These are phyloP conservation scores for Barypeithes pellucidus DNA, from an alignment of 2,888 invertebrate species.

Conservation along the genomic window DNA sequence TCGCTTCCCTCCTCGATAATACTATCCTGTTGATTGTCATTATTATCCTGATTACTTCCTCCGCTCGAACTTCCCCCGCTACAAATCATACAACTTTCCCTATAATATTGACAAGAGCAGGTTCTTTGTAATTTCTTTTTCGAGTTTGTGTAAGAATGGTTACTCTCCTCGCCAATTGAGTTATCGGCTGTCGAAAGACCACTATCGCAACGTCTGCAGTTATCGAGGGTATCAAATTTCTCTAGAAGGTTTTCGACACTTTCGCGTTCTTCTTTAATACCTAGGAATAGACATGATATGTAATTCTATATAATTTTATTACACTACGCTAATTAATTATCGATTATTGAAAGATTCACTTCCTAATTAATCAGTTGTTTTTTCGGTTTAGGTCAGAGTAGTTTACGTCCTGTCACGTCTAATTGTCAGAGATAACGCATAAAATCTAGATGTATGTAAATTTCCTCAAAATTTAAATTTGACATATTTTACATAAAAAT, in stretches of 20 bases:
- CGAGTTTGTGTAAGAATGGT: constrained; percentile 60
- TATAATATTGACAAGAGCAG: constrained; percentile 69
- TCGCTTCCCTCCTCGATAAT: constrained; percentile 69
- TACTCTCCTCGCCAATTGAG: constrained; percentile 66
- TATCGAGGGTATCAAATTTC: constrained; percentile 72
- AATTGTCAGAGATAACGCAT: too few species aligned
- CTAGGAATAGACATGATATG: constrained; percentile 19
- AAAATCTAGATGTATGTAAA: too few species aligned
- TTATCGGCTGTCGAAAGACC: constrained; percentile 71
- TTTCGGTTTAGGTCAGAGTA: too few species aligned
- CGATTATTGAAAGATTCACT: too few species aligned
- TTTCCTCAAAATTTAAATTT: too few species aligned
- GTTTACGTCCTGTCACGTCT: too few species aligned
- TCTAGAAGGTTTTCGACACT: constrained; percentile 70
- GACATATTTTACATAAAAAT: too few species aligned
- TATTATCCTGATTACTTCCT: constrained; percentile 69
- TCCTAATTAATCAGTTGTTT: too few species aligned
- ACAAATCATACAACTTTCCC: constrained; percentile 68
- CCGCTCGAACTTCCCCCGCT: constrained; percentile 68
- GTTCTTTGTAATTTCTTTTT: constrained; percentile 72
- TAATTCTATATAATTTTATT: too few species aligned
- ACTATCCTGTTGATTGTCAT: constrained; percentile 69
- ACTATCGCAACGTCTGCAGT: constrained; percentile 74
- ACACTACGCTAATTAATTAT: too few species aligned
- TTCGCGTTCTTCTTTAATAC: constrained; percentile 71